A percentile compares a stretch with the other conserved stretches of the same genome.
phyloP scores from a whole-genome alignment of 2,888 invertebrate genomes.

The Automeris io region DNA sequence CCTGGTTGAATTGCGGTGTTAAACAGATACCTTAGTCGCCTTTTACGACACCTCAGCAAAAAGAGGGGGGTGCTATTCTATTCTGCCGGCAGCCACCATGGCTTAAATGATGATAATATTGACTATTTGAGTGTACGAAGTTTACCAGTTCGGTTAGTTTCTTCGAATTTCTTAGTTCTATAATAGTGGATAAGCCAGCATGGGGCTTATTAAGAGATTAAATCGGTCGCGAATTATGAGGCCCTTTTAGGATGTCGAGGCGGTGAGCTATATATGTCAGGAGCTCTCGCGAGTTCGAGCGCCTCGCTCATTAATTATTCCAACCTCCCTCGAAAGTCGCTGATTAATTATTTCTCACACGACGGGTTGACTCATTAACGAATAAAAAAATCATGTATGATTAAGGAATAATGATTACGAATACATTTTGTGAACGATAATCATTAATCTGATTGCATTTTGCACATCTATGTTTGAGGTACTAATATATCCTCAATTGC shows the following conservation, averaged over 20 bases:
- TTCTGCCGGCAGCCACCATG: too few species aligned
- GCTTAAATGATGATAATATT: too few species aligned
- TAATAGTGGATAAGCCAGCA: background rate
- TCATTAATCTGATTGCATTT: too few species aligned
- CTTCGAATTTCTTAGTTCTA: background rate
- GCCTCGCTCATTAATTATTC: conserved; percentile 7
- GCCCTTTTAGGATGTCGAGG: too few species aligned
- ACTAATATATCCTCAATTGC: too few species aligned
- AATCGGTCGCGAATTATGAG: background rate
- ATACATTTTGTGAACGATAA: too few species aligned
- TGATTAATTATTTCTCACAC: conserved; percentile 1
- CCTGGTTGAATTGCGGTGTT: too few species aligned
- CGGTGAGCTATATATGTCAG: too few species aligned
- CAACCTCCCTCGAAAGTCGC: conserved; percentile 2
- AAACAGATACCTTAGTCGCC: too few species aligned
- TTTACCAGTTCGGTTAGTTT: background rate
- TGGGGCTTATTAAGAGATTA: background rate
- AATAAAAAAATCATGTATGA: background rate
- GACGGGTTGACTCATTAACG: background rate
- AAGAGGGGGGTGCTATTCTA: too few species aligned
- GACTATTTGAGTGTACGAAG: background rate
- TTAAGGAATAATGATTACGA: background rate
- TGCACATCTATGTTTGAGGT: too few species aligned
- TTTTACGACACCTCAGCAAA: too few species aligned
- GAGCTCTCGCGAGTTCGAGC: background rate